Conservation (phyloP, 2,797 vertebrate species). For the Lepus townsendii region DNA sequence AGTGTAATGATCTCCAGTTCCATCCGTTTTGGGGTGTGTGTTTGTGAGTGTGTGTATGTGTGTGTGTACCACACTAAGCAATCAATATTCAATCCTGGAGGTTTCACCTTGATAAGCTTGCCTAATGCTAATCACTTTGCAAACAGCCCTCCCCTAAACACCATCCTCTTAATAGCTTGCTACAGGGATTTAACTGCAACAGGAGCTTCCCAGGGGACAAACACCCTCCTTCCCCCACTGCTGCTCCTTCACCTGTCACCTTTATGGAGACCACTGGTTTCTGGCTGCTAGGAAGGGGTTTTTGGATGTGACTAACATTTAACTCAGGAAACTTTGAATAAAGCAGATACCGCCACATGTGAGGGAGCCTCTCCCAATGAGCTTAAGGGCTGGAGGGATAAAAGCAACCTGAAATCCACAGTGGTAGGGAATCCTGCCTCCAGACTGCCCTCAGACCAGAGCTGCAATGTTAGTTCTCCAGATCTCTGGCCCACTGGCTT, state of each 20-base stretch:
- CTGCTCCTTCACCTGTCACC: neutral
- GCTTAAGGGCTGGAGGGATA: neutral
- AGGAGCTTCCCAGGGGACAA: neutral
- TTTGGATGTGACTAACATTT: constrained; percentile 38
- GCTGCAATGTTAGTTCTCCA: neutral
- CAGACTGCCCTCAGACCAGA: neutral
- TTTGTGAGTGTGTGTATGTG: too few species aligned
- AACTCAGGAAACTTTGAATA: neutral
- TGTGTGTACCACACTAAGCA: neutral
- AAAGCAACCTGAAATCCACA: neutral
- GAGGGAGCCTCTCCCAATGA: neutral
- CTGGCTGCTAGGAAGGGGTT: neutral
- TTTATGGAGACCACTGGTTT: neutral
- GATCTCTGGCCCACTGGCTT: neutral
- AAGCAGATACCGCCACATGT: neutral
- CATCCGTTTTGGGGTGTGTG: too few species aligned
- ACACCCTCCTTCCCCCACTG: neutral
- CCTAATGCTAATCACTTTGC: neutral
- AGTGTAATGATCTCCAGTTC: too few species aligned
- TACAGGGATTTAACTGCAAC: neutral
- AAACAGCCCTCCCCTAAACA: neutral
- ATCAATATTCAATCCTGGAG: neutral
- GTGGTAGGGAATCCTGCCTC: neutral
- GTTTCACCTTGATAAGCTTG: neutral
- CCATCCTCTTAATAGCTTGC: neutral